These are phyloP conservation scores for Lepus europaeus DNA, from an alignment of 2,113 vertebrate genomes.

Conservation along the genomic window DNA sequence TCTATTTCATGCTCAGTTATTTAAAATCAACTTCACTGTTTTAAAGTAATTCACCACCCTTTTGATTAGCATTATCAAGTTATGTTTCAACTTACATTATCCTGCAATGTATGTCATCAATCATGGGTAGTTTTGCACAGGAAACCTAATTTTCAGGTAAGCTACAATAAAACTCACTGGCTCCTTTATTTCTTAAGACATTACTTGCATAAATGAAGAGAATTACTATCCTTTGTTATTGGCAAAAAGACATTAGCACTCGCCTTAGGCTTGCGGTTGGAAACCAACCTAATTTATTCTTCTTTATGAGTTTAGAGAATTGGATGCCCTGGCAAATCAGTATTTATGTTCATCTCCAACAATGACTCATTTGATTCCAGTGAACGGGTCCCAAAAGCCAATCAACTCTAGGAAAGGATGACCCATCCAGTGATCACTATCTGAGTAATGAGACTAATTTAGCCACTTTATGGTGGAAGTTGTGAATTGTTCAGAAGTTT, in stretches of 20 bases:
- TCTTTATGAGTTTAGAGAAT: constrained; percentile 9
- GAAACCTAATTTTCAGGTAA: background rate
- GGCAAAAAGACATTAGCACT: background rate
- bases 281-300: background rate
- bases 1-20: background rate
- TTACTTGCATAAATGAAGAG: background rate
- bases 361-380: constrained; percentile 55
- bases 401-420: background rate
- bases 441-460: constrained; percentile 23
- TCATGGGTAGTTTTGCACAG: background rate
- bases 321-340: background rate
- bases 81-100: background rate
- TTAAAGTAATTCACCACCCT: constrained; percentile 38
- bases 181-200: background rate
- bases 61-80: background rate
- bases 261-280: background rate
- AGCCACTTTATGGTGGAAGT: constrained; percentile 56
- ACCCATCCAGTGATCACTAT: constrained; percentile 34
- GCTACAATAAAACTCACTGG: background rate
- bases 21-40: background rate
- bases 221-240: background rate
- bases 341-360: background rate
- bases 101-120: constrained; percentile 26
- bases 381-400: background rate
- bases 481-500: constrained; percentile 63